Base-by-base conservation (phyloP, 2,113 vertebrate species). In the Equus przewalskii region DNA sequence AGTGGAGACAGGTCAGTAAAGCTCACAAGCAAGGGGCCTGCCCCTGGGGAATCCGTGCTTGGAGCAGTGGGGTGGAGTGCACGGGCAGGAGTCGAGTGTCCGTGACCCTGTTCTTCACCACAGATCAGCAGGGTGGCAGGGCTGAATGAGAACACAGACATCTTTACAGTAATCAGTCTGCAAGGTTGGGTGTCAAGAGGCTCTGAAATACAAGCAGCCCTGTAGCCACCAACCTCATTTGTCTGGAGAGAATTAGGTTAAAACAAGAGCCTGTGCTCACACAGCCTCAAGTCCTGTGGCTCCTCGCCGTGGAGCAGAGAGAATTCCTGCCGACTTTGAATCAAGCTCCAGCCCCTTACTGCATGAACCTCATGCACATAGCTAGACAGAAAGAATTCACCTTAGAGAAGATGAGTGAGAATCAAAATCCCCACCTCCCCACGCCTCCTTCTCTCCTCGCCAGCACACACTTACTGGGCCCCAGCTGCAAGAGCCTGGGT, bases 381-480 rank as follows among this genome's bases (percentile, higher is more conserved):
- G 41, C 69, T 51, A 30, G 46, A 60, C n/a, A 36, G 41, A n/a
- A 62, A 24, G 69, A 46, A 5, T 49, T 82, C 1, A 4, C 62
- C 22, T 24, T 67, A 11, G 46, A 30, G 65, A 41, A 78, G 8
- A 62, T 70, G 44, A 41, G 22, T 14, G 54, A 51, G 19, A 14
- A 13, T 16, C n/a, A 80, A 44, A 69, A 62, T 30, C 36, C 30
- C 28, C 36, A 18, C 22, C 12, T 33, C 26, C 51, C 6, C n/a
- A 22, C 0, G 0, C 12, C 12, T 36, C 7, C 19, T 51, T 5
- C n/a, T 28, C n/a, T 73, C 22, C 76, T 88, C 6, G 65, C 6
- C 19, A 65, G 3, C 28, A 81, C 30, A 28, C 1, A 8, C 28
- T 4, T 7, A 5, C 60, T 22, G 18, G 21, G 28, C 51, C 64